Percentiles rank a stretch among this genome's conserved stretches.
Conservation (phyloP, 2,888 invertebrate genomes). For the Physocephala rufipes region DNA sequence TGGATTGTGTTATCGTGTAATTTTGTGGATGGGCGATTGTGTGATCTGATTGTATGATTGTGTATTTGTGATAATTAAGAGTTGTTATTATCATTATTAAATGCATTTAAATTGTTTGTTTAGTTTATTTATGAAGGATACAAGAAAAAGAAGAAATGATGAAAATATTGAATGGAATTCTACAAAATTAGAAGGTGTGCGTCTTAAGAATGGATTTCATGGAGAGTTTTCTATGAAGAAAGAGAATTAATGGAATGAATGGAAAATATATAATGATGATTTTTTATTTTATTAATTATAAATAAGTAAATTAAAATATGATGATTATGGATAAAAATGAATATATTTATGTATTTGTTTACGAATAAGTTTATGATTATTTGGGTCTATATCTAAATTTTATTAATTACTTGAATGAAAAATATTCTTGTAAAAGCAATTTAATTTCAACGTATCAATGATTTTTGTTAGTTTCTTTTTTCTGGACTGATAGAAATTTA, state of each 20-base stretch:
- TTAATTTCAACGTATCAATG: constrained; percentile 20
- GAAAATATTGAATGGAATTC: constrained; percentile 14
- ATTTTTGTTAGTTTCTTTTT: constrained; percentile 29
- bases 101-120: neutral
- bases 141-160: constrained; percentile 15
- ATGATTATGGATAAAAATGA: neutral
- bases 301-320: neutral
- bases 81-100: neutral
- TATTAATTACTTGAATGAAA: constrained; percentile 9
- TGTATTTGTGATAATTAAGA: too few relatives aligned
- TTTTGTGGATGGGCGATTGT: too few relatives aligned
- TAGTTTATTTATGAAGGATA: constrained; percentile 21
- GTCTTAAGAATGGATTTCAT: neutral
- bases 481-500: too few relatives aligned
- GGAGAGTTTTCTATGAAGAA: neutral
- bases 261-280: too few relatives aligned
- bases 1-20: too few relatives aligned
- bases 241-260: neutral
- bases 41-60: too few relatives aligned
- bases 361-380: neutral
- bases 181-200: too few relatives aligned
- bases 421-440: too few relatives aligned
- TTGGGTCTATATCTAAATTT: neutral
- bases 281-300: neutral
- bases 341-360: constrained; percentile 13